Percentiles rank a stretch among this genome's conserved stretches.
These are phyloP conservation scores for Microcebus jonahi DNA, from an alignment of 2,113 vertebrate genomes.

Conservation along the genomic window DNA sequence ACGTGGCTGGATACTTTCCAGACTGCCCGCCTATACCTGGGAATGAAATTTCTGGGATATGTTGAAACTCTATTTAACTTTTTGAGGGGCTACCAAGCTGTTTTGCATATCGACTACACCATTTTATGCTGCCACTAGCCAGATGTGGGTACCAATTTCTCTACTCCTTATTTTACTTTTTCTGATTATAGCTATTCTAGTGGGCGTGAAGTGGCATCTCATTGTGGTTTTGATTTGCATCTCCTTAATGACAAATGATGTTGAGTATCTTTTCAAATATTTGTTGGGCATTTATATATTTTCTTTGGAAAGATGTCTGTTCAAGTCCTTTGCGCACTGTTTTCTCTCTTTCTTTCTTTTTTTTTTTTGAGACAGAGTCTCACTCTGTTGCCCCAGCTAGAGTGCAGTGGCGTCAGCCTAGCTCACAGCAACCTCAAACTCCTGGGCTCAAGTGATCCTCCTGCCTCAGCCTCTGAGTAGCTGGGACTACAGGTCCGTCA, in stretches of 20 bases:
- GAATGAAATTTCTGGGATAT: not conserved
- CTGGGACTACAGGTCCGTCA: too few relatives aligned
- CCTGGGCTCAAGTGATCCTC: too few relatives aligned
- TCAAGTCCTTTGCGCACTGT: not conserved
- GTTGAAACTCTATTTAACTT: too few relatives aligned
- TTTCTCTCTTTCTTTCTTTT: not conserved
- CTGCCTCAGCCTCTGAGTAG: too few relatives aligned
- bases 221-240: not conserved
- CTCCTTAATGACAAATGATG: not conserved
- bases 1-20: too few relatives aligned
- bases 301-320: not conserved
- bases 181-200: not conserved
- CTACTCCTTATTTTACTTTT: not conserved
- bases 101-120: not conserved
- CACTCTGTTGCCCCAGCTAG: too few relatives aligned
- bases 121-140: not conserved
- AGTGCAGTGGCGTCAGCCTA: too few relatives aligned
- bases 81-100: not conserved
- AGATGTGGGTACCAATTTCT: not conserved
- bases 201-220: not conserved
- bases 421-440: too few relatives aligned
- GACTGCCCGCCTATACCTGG: too few relatives aligned
- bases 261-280: not conserved
- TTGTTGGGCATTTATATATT: not conserved
- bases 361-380: too few relatives aligned